A percentile compares a stretch with the other conserved stretches of the same genome.
Conservation (phyloP, 2,888 invertebrate genomes). For the Celastrina argiolus region DNA sequence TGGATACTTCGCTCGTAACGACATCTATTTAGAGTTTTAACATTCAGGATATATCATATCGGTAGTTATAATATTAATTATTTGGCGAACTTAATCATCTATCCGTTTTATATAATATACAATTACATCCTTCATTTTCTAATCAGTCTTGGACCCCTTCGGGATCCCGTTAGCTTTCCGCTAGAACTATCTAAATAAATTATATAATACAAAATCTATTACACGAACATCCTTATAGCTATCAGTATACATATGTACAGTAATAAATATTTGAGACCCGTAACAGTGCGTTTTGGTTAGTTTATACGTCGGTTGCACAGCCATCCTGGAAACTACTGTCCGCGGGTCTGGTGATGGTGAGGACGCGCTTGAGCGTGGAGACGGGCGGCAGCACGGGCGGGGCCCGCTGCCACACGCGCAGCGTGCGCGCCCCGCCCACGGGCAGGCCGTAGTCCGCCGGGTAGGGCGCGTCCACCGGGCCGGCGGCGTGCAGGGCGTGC, state of each 20-base stretch:
- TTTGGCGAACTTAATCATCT: constrained; percentile 74
- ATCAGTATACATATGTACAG: constrained; percentile 38
- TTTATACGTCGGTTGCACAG: constrained; percentile 93
- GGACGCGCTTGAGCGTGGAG: constrained; percentile 89
- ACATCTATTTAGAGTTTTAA: constrained; percentile 62
- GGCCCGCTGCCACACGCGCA: constrained; percentile 92
- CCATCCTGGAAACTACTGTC: constrained; percentile 96
- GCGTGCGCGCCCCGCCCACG: constrained; percentile 83
- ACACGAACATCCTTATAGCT: constrained; percentile 52
- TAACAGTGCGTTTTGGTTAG: constrained; percentile 30
- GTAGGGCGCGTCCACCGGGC: constrained; percentile 75
- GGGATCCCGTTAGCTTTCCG: constrained; percentile 72
- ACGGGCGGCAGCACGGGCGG: constrained; percentile 92
- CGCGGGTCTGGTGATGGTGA: constrained; percentile 89
- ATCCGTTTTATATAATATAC: constrained; percentile 65
- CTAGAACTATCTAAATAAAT: constrained; percentile 70
- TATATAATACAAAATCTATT: constrained; percentile 77
- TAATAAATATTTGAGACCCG: constrained; percentile 37
- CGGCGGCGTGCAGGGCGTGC: constrained; percentile 65
- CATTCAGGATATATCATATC: constrained; percentile 56
- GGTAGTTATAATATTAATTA: constrained; percentile 61
- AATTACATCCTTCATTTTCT: constrained; percentile 68
- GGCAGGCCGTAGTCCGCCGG: constrained; percentile 89
- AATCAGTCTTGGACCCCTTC: constrained; percentile 74
- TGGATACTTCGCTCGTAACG: constrained; percentile 44